A percentile compares a stretch with the other conserved stretches of the same genome.
Conservation (phyloP, 2,888 invertebrate species). For the Caenorhabditis afra region DNA sequence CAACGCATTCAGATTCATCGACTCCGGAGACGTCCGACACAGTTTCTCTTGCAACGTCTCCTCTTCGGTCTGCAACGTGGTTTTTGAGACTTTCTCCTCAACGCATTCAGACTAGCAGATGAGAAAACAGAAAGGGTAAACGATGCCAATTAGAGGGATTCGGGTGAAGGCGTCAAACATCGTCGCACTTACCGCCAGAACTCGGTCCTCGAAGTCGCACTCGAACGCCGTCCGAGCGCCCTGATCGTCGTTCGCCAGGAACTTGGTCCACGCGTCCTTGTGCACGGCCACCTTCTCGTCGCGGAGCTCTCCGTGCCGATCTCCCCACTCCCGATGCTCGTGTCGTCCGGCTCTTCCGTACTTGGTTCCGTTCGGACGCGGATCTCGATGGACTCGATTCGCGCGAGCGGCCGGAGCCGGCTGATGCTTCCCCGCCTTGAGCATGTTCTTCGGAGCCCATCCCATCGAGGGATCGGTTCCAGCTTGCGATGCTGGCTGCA, state of each 20-base stretch:
- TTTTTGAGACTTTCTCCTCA: neutral
- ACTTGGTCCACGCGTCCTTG: conserved; percentile 79
- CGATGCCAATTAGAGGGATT: conserved; percentile 14
- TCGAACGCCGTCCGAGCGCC: conserved; percentile 72
- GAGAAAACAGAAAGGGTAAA: conserved; percentile 1
- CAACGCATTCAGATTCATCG: conserved; percentile 68
- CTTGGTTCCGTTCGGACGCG: conserved; percentile 70
- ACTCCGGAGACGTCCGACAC: conserved; percentile 61
- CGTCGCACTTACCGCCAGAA: conserved; percentile 60
- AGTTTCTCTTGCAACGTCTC: conserved; percentile 70
- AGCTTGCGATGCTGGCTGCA: conserved; percentile 78
- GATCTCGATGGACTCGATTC: conserved; percentile 74
- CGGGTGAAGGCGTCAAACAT: neutral
- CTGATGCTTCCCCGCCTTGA: conserved; percentile 76
- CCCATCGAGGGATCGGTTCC: conserved; percentile 78
- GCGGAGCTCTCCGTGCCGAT: conserved; percentile 77
- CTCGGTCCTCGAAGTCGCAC: conserved; percentile 74
- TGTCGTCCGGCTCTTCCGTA: conserved; percentile 78
- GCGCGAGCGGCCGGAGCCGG: conserved; percentile 78
- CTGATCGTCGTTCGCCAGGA: conserved; percentile 74
- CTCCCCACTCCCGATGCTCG: conserved; percentile 79
- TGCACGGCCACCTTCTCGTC: conserved; percentile 79
- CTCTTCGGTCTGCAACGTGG: conserved; percentile 66
- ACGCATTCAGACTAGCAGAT: neutral
- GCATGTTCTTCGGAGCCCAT: conserved; percentile 79